Base-by-base conservation (phyloP, 2,113 vertebrate genomes). In the Acinonyx jubatus region DNA sequence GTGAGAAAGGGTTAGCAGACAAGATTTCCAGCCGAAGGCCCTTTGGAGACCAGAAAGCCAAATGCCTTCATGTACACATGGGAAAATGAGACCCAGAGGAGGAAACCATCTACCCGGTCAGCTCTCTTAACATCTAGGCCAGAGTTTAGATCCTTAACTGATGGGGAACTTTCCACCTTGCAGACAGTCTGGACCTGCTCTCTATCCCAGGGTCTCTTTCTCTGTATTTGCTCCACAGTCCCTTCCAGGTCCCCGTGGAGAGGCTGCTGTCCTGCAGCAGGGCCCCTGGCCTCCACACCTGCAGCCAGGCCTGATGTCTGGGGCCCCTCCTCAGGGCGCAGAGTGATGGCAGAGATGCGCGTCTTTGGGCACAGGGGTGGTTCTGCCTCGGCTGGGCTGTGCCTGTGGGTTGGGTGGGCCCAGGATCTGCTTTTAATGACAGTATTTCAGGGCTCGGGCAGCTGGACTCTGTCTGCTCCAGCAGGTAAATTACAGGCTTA, bases 401-500 rank as follows among this genome's bases (percentile, higher is more conserved):
- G 33, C 66, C 66, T 69, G 66, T n/a, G 66, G 16, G 33, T 33
- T 16, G 63, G 27, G 27, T 27, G 5, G 27, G 63, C 27, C 63
- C 63, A 13, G 63, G 50, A 71, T 31, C 82, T 92, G 94, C 82
- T 84, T 95, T 88, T 94, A 97, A 96, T 82, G 88, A 97, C 25
- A 7, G 88, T 89, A 79, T 92, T 93, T 89, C 73, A 92, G 84
- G 85, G 85, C 81, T 88, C 4, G 0, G 52, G n/a, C 90, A 97
- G 79, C 90, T 94, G 94, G 65, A 87, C 90, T 84, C 85, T 65
- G 63, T 96, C 94, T 85, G 71, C 36, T 23, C 81, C 95, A 69
- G 87, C 94, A 98, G 98, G 94, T 97, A 97, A 97, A 96, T 98
- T 95, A 98, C 4, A 97, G 97, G 95, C 94, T 94, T 85, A 71